Evolutionary conservation across 1,140 invertebrate species (phyloP).

Genomic region (Drosophila simulans): DNA sequence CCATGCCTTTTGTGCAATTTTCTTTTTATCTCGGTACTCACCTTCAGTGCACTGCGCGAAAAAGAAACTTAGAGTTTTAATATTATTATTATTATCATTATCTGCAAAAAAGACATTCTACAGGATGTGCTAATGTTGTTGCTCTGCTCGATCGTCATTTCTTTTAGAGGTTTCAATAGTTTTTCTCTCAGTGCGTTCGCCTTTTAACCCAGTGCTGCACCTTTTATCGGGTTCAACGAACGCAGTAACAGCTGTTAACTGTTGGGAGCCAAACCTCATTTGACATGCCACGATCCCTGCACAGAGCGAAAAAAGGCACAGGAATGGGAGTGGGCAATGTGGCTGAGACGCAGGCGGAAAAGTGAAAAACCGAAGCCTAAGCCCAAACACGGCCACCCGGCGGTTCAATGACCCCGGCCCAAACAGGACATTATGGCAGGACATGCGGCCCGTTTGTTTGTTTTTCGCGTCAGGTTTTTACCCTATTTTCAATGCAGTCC

Average conservation of each 20-base stretch:
- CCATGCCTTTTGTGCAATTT: constrained; percentile 26
- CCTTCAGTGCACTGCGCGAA: constrained; percentile 5
- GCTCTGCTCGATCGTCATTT: no score
- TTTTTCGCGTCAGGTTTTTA: constrained; percentile 82
- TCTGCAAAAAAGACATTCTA: not conserved
- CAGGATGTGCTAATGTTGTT: no score
- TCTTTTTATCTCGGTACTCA: not conserved
- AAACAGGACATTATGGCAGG: constrained; percentile 51
- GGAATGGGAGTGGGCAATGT: constrained; percentile 11
- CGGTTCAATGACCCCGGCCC: constrained; percentile 64
- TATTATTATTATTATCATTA: no score
- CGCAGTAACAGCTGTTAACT: constrained; percentile 56
- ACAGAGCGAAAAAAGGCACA: constrained; percentile 16
- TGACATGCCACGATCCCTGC: constrained; percentile 32
- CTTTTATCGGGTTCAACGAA: constrained; percentile 40
- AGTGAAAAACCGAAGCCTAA: constrained; percentile 34
- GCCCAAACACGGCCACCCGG: not conserved
- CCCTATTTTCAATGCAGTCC: constrained; percentile 73
- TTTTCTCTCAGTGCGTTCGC: constrained; percentile 9
- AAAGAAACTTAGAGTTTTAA: not conserved
- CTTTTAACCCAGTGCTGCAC: constrained; percentile 2
- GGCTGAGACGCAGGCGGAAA: constrained; percentile 30
- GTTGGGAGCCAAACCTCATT: constrained; percentile 19
- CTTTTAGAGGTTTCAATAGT: no score
- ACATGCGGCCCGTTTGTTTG: constrained; percentile 67